phyloP scores from a whole-genome alignment of 2,797 vertebrate species.

The Enteromius afrohamiltoni region DNA sequence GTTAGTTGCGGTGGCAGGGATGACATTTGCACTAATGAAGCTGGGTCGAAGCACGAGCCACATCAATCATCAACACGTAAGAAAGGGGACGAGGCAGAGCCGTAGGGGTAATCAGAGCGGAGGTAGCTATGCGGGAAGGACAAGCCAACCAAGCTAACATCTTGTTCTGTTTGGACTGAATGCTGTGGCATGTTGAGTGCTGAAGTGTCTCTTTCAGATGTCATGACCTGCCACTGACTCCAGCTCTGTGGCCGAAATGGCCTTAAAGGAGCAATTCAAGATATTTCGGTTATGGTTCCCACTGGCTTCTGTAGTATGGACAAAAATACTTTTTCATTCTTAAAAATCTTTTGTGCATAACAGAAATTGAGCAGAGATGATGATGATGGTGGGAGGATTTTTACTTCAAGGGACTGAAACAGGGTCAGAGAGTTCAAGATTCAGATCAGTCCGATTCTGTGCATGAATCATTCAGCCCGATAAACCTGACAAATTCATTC shows the following conservation, averaged over 20 bases:
- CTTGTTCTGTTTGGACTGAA: constrained; percentile 29
- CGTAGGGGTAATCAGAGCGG: constrained; percentile 27
- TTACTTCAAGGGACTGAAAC: background rate
- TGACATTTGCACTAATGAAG: constrained; percentile 73
- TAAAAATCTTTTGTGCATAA: background rate
- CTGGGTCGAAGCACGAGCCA: constrained; percentile 55
- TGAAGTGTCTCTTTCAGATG: constrained; percentile 17
- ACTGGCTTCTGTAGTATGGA: background rate
- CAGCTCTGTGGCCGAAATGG: background rate
- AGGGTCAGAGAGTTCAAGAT: background rate
- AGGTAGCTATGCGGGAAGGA: constrained; percentile 44
- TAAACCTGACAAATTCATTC: background rate
- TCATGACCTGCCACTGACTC: constrained; percentile 20
- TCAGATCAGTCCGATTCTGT: background rate
- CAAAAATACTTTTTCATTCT: background rate
- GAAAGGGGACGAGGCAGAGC: constrained; percentile 42
- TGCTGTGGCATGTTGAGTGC: background rate
- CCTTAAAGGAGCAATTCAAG: background rate
- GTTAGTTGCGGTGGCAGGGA: constrained; percentile 60
- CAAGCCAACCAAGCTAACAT: constrained; percentile 38
- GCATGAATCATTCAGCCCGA: background rate
- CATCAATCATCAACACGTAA: constrained; percentile 63
- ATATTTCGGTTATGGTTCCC: background rate
- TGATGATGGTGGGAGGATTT: background rate
- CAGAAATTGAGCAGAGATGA: background rate